A percentile compares a stretch with the other conserved stretches of the same genome.
These are phyloP conservation scores for Drosophila nikananu DNA, from an alignment of 1,140 invertebrate species.

Conservation along the genomic window DNA sequence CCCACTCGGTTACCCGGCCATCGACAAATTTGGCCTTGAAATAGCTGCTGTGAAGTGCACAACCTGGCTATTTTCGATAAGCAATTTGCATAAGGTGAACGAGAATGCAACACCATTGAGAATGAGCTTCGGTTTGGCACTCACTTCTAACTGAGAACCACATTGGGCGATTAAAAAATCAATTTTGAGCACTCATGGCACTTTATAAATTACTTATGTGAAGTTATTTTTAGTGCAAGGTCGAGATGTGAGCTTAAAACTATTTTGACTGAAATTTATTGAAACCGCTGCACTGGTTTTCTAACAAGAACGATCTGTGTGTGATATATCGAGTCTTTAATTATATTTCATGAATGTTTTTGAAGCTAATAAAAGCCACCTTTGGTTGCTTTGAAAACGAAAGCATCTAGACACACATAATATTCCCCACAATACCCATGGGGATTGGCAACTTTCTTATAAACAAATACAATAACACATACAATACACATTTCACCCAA, in stretches of 20 bases:
- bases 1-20: slow-evolving; percentile 37
- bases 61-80: slow-evolving; percentile 29
- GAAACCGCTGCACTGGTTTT: background rate
- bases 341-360: background rate
- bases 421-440: slow-evolving; percentile 18
- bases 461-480: slow-evolving; percentile 4
- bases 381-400: slow-evolving; percentile 24
- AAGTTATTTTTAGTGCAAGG: background rate
- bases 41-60: slow-evolving; percentile 45
- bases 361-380: background rate
- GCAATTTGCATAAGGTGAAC: slow-evolving; percentile 73
- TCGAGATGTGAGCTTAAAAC: too few species aligned
- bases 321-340: background rate
- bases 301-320: background rate
- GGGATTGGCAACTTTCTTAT: slow-evolving; percentile 41
- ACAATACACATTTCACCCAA: slow-evolving; percentile 27
- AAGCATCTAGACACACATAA: slow-evolving; percentile 9
- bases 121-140: slow-evolving; percentile 4
- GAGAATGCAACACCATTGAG: slow-evolving; percentile 38
- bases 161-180: background rate
- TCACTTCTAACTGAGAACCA: background rate
- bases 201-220: background rate
- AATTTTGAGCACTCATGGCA: background rate
- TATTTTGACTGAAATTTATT: too few species aligned
- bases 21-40: slow-evolving; percentile 44